Conservation (phyloP, 92 coral and sea anemone species). For the Umimayanthus chanpuru region DNA sequence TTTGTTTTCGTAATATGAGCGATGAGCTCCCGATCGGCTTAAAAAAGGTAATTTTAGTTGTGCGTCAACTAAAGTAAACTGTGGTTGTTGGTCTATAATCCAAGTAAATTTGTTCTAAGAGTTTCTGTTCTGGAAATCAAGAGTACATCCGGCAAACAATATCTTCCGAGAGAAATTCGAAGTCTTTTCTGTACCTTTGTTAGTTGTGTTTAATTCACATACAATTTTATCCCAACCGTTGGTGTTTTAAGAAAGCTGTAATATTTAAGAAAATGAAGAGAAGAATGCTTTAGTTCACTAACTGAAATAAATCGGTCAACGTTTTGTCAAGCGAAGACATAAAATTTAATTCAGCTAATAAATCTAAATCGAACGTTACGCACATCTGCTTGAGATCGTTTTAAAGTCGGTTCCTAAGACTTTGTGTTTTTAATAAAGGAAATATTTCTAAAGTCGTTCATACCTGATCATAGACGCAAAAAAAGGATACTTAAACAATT, state of each 20-base stretch:
- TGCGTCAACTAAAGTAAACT: neutral
- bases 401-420: neutral
- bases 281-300: neutral
- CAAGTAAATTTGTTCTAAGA: neutral
- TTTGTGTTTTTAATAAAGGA: neutral
- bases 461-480: neutral
- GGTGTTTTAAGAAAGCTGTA: too few relatives aligned
- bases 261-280: neutral
- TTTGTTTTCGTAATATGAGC: neutral
- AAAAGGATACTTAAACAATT: too few relatives aligned
- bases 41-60: too few relatives aligned
- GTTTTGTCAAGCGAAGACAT: neutral
- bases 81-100: neutral
- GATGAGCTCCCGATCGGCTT: neutral
- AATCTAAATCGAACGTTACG: neutral
- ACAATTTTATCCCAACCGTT: neutral
- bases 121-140: neutral
- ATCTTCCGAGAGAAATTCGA: neutral
- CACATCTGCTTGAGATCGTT: neutral
- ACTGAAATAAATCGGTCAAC: neutral
- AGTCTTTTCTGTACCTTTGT: neutral
- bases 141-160: neutral
- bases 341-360: neutral
- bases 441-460: too few relatives aligned
- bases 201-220: neutral